Conservation (phyloP, 2,113 vertebrate genomes). For the Oncorhynchus keta region DNA sequence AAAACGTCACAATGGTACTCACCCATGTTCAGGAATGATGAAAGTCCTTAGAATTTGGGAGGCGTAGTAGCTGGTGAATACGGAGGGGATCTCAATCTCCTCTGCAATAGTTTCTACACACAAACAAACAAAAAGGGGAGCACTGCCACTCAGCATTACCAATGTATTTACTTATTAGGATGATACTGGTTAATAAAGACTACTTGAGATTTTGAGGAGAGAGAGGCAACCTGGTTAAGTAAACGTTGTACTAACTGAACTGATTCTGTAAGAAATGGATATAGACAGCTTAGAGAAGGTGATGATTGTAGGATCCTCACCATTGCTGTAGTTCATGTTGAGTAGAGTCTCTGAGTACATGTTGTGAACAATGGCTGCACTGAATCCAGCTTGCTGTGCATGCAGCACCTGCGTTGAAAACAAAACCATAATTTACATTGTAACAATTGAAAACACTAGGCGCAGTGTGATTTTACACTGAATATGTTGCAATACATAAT, state of each 20-base stretch:
- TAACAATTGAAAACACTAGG: constrained; percentile 1
- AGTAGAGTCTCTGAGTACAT: constrained; percentile 82
- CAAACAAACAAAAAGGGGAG: not conserved
- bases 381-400: constrained; percentile 85
- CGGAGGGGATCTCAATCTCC: constrained; percentile 83
- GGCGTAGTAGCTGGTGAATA: constrained; percentile 81
- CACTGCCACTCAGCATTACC: too few species aligned
- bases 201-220: not conserved
- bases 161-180: too few species aligned
- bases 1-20: constrained; percentile 21
- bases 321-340: constrained; percentile 86
- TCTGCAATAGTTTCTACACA: constrained; percentile 78
- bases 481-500: not conserved
- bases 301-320: constrained; percentile 58
- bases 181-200: too few species aligned
- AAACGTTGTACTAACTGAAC: not conserved
- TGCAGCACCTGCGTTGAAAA: constrained; percentile 76
- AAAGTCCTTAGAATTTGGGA: constrained; percentile 56
- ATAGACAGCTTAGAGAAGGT: not conserved
- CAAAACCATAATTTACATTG: too few species aligned
- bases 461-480: constrained; percentile 8
- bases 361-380: constrained; percentile 85
- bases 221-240: too few species aligned
- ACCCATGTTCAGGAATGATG: constrained; percentile 70
- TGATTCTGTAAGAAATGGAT: not conserved